Conservation (phyloP, 2,888 invertebrate species). For the Thera obeliscata region DNA sequence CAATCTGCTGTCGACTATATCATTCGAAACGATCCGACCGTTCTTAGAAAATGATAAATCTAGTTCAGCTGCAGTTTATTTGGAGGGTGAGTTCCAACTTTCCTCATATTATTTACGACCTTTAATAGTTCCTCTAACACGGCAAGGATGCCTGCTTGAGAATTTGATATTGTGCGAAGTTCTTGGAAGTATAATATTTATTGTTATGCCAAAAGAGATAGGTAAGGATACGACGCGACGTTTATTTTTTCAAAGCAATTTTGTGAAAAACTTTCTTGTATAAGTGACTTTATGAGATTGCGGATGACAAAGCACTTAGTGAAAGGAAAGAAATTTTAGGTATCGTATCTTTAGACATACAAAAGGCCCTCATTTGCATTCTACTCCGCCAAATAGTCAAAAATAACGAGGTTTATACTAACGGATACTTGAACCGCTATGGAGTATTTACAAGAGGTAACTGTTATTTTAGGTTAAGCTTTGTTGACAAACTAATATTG, state of each 20-base stretch:
- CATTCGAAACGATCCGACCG: conserved; percentile 89
- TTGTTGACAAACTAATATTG: conserved; percentile 24
- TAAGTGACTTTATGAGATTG: conserved; percentile 29
- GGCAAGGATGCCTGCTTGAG: conserved; percentile 30
- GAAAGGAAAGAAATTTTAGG: conserved; percentile 28
- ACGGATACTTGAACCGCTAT: conserved; percentile 35
- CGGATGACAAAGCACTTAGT: conserved; percentile 28
- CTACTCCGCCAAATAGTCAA: conserved; percentile 39
- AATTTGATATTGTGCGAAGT: conserved; percentile 3
- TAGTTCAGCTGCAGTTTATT: conserved; percentile 88
- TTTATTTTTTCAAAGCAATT: background rate
- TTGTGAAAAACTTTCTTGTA: conserved; percentile 12
- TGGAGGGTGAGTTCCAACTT: conserved; percentile 88
- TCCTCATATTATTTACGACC: conserved; percentile 47
- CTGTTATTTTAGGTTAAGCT: conserved; percentile 34
- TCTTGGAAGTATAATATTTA: background rate
- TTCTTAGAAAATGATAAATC: conserved; percentile 90
- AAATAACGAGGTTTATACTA: conserved; percentile 39
- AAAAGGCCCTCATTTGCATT: conserved; percentile 39
- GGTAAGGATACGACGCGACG: too few species aligned
- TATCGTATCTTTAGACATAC: conserved; percentile 29
- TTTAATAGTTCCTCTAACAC: conserved; percentile 36
- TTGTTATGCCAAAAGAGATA: background rate
- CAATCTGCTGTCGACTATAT: conserved; percentile 90
- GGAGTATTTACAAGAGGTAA: conserved; percentile 32